These are phyloP conservation scores for Ptychoptera albimana DNA, from an alignment of 2,888 invertebrate genomes.

Conservation along the genomic window DNA sequence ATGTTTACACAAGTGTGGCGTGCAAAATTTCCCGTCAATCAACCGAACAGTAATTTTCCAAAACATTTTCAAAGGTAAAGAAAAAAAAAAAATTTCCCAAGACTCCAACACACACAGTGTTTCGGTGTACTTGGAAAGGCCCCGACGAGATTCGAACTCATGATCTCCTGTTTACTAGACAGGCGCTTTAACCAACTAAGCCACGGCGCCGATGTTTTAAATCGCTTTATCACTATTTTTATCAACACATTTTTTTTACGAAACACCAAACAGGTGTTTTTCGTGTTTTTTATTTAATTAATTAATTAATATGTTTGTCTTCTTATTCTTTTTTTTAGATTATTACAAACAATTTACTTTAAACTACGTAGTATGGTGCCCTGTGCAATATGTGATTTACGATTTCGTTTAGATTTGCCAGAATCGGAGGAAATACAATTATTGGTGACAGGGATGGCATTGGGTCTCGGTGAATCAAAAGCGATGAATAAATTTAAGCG, in stretches of 20 bases:
- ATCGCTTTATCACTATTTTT: not conserved
- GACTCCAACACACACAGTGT: not conserved
- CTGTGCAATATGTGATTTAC: slow-evolving; percentile 65
- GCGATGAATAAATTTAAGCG: slow-evolving; percentile 34
- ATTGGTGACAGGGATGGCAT: slow-evolving; percentile 60
- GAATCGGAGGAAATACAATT: slow-evolving; percentile 60
- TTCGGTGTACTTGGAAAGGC: slow-evolving; percentile 12
- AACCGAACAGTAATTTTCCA: slow-evolving; percentile 36
- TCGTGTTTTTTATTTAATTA: slow-evolving; percentile 1
- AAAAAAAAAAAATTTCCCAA: not conserved
- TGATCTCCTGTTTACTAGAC: slow-evolving; percentile 30
- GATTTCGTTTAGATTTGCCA: slow-evolving; percentile 71
- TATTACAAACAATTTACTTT: slow-evolving; percentile 65
- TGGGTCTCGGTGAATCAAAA: slow-evolving; percentile 48
- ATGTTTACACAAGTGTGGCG: slow-evolving; percentile 77
- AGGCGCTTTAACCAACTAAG: slow-evolving; percentile 30
- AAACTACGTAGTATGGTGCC: slow-evolving; percentile 79
- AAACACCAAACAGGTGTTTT: too few relatives aligned
- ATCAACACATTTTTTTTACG: slow-evolving; percentile 1
- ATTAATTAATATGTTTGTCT: not conserved
- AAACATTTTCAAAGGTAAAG: slow-evolving; percentile 34
- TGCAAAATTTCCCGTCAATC: slow-evolving; percentile 38
- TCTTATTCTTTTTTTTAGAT: slow-evolving; percentile 21
- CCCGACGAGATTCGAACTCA: slow-evolving; percentile 29
- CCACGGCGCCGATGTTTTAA: slow-evolving; percentile 22